Conservation (phyloP, 2,888 invertebrate species). For the Exephanes ischioxanthus region DNA sequence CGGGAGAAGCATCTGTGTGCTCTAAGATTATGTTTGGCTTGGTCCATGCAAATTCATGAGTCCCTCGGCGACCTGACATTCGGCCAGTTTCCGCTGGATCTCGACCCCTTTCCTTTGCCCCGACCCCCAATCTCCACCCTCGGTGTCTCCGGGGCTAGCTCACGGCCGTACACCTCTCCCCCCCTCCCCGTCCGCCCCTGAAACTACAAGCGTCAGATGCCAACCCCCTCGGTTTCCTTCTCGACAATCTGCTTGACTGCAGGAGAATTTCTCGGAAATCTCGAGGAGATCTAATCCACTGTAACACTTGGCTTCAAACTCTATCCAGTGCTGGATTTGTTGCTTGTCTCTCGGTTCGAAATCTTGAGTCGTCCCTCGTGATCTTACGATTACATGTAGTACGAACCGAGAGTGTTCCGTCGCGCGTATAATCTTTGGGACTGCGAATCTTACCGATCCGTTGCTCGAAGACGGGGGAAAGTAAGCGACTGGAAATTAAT, state of each 20-base stretch:
- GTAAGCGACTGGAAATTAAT: not conserved
- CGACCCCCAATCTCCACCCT: slow-evolving; percentile 32
- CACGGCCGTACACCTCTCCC: not conserved
- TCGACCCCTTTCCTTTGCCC: slow-evolving; percentile 27
- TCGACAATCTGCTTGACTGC: slow-evolving; percentile 42
- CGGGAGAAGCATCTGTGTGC: slow-evolving; percentile 67
- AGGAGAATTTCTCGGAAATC: slow-evolving; percentile 4
- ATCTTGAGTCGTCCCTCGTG: not conserved
- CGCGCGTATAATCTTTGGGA: not conserved
- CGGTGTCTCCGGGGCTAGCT: slow-evolving; percentile 33
- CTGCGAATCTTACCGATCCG: not conserved
- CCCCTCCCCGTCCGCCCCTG: slow-evolving; percentile 4
- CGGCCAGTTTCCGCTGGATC: slow-evolving; percentile 65
- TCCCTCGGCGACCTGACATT: slow-evolving; percentile 68
- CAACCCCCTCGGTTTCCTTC: slow-evolving; percentile 21
- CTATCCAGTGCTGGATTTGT: not conserved
- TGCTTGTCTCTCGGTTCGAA: not conserved
- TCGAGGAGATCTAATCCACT: slow-evolving; percentile 43
- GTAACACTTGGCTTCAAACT: slow-evolving; percentile 23
- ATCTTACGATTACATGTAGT: not conserved
- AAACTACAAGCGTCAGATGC: slow-evolving; percentile 14
- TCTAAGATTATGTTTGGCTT: slow-evolving; percentile 72
- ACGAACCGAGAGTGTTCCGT: not conserved
- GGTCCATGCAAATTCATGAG: slow-evolving; percentile 76
- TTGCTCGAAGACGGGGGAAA: not conserved